Evolutionary conservation across 2,888 invertebrate genomes (phyloP), one percentile per base, ranked within the genome.

Genomic region (Drosophila cracens): DNA sequence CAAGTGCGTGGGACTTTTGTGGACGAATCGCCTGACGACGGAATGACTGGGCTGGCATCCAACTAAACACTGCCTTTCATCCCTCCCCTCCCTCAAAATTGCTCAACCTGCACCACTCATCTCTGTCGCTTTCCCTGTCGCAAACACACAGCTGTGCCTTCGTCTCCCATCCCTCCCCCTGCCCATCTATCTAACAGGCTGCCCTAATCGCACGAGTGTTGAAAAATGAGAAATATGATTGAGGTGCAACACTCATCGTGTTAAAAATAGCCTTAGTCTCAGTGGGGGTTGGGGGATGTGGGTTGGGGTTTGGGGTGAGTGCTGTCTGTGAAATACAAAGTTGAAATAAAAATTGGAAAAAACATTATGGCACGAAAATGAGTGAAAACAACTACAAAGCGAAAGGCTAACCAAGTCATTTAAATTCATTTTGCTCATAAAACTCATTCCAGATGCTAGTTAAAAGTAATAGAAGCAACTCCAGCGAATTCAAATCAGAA

Each of bases 211-310:
- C 58, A 68, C 75, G 74, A 87, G 70, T 82, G 74, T 59, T 79
- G 89, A 86, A 86, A 86, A 87, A 82, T 85, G 77, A 82, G 83
- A 89, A 85, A 79, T 87, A 87, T 87, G 87, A 89, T 87, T 87
- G 87, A 89, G 89, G 82, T 82, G 80, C 77, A 82, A 85, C 79
- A 87, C 89, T 89, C 87, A 89, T 81, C 58, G 53, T 52, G 70
- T 63, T 87, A 87, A 77, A 89, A 89, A 89, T 87, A 87, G 86
- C 54, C 65, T 58, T 63, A 70, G 79, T 76, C 73, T 46, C 16
- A 25, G 70, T 59, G 54, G 81, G 70, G 60, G 53, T 57, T 40
- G n/a, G 49, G 69, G 56, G 31, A 60, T 40, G 21, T 52, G 43
- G 58, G 71, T 25, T 25, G 46, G 4, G 25, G 46, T 7, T 46